A percentile compares a stretch with the other conserved stretches of the same genome.
Evolutionary conservation across 2,888 invertebrate species (phyloP).

Genomic region (Clivina fossor): DNA sequence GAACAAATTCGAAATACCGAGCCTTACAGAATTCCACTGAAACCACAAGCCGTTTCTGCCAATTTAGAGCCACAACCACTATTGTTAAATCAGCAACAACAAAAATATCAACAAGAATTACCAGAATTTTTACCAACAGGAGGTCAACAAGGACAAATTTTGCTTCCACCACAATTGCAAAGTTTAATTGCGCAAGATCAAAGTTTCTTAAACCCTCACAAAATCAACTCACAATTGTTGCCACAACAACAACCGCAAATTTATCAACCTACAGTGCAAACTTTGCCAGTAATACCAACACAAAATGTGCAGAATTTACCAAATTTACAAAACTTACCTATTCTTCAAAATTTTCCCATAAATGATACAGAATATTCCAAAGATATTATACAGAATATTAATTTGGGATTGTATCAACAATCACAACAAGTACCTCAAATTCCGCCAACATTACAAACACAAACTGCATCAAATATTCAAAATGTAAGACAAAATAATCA

Average conservation of each 20-base stretch:
- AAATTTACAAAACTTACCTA: no score
- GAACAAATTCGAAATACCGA: constrained; percentile 33
- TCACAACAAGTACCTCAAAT: background rate
- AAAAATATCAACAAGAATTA: constrained; percentile 4
- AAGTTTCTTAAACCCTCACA: constrained; percentile 42
- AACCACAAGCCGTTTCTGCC: constrained; percentile 37
- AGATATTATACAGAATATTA: constrained; percentile 24
- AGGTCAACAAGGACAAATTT: constrained; percentile 40
- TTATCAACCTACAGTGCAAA: constrained; percentile 23
- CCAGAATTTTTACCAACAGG: constrained; percentile 45
- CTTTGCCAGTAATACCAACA: constrained; percentile 40
- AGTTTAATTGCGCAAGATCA: constrained; percentile 26
- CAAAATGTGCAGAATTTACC: constrained; percentile 3
- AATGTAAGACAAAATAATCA: constrained; percentile 3
- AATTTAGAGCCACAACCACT: constrained; percentile 27
- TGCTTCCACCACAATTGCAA: constrained; percentile 43
- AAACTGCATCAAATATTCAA: no score
- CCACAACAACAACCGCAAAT: constrained; percentile 16
- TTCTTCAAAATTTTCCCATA: constrained; percentile 6
- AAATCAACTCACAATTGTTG: constrained; percentile 18
- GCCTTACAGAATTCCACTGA: constrained; percentile 43
- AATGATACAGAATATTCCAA: constrained; percentile 10
- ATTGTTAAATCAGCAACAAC: background rate
- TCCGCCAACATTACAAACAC: constrained; percentile 2
- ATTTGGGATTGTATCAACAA: constrained; percentile 19